phyloP scores from a whole-genome alignment of 2,113 vertebrate genomes.

The Rutilus rutilus region DNA sequence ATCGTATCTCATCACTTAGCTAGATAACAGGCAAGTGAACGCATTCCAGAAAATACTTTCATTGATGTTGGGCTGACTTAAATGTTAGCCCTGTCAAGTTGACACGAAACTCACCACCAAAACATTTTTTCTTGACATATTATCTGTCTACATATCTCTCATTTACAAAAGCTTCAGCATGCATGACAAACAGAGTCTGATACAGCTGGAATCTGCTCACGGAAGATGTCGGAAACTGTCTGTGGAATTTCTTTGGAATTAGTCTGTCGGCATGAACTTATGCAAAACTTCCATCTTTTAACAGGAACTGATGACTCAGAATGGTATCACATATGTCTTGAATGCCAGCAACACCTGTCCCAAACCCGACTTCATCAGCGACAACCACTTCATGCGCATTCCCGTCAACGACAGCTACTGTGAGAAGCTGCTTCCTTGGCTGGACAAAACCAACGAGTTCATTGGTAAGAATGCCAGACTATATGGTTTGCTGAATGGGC shows the following conservation, averaged over 20 bases:
- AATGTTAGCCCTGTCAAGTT: constrained; percentile 41
- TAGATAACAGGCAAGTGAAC: background rate
- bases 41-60: constrained; percentile 28
- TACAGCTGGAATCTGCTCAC: background rate
- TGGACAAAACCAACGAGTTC: constrained; percentile 97
- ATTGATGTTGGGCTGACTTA: constrained; percentile 8
- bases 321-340: constrained; percentile 94
- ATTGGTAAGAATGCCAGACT: constrained; percentile 82
- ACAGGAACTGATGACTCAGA: constrained; percentile 95
- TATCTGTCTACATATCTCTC: constrained; percentile 5
- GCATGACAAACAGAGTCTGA: background rate
- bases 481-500: background rate
- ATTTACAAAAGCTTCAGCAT: background rate
- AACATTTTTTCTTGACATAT: background rate
- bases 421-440: constrained; percentile 94
- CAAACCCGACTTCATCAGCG: constrained; percentile 96
- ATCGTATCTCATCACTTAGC: background rate
- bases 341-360: constrained; percentile 98
- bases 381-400: constrained; percentile 96
- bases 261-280: background rate
- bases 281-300: background rate
- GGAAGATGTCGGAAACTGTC: background rate
- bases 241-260: background rate
- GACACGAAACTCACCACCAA: constrained; percentile 9
- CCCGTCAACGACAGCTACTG: constrained; percentile 98